Evolutionary conservation across 2,113 vertebrate species (phyloP), one percentile per base, ranked within the genome.

Genomic region (Pandion haliaetus): DNA sequence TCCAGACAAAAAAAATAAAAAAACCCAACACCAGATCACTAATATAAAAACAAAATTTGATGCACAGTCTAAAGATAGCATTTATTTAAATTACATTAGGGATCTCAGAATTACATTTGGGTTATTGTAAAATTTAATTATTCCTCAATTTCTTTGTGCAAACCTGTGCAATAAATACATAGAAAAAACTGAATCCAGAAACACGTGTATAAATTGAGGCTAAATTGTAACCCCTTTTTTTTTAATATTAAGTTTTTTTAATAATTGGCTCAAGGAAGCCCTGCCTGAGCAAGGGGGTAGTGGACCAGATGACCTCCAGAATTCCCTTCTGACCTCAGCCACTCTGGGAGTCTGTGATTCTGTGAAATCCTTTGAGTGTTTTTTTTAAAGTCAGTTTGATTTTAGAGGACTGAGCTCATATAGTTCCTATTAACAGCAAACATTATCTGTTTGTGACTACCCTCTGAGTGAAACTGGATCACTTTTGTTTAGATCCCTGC

Each of bases 271-370:
- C 4, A 42, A 44, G 4, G 9, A 18, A 90, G 8, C 7, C 11
- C 23, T 78, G 7, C 4, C 11, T 82, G 16, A 47, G 6, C 10
- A 70, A 5, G 19, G 4, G 2, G 1, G 2, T 0, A 44, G 38
- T 36, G 34, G 28, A 54, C 8, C 6, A 69, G 5, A 54, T 24
- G 18, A 63, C 38, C 10, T 72, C 18, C 23, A 82, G 40, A 69
- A 45, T 7, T 26, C 45, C 14, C 10, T 82, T 88, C 70, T 2
- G 4, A 31, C 8, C 6, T 66, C 11, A 86, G 19, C 6, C 3
- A 5, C 66, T 52, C 66, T 58, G 17, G 28, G 12, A 52, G 10
- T 38, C 34, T 83, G 24, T 36, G 14, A 47, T 36, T 92, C 31
- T 79, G 17, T 66, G 28, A 76, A 79, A 79, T 6, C 6, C 10